Percentiles rank a stretch among this genome's conserved stretches.
phyloP scores from a whole-genome alignment of 2,113 vertebrate genomes.

The Bufo gargarizans region DNA sequence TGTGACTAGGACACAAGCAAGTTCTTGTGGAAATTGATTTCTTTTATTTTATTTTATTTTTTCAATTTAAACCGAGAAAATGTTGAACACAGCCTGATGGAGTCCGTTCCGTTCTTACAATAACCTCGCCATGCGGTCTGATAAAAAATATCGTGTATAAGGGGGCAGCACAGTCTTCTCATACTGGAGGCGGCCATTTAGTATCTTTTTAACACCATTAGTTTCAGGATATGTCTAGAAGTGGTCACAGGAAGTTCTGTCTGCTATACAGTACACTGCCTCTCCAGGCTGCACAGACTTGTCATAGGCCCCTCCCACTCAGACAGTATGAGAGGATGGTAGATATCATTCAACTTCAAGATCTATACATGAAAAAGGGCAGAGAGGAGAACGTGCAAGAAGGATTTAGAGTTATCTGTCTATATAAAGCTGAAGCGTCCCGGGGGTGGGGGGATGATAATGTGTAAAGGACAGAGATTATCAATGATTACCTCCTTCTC shows the following conservation, averaged over 20 bases:
- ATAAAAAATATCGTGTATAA: background rate
- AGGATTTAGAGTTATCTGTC: background rate
- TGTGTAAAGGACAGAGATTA: too few relatives aligned
- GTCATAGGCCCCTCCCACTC: background rate
- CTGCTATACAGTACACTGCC: background rate
- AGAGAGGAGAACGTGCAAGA: background rate
- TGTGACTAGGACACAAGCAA: conserved; percentile 63
- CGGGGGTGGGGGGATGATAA: too few relatives aligned
- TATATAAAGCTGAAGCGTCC: too few relatives aligned
- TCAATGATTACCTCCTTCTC: too few relatives aligned
- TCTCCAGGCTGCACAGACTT: conserved; percentile 5
- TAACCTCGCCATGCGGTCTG: background rate
- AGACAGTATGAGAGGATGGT: background rate
- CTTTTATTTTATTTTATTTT: background rate
- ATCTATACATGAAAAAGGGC: background rate
- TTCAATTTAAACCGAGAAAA: background rate
- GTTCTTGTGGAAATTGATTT: conserved; percentile 7
- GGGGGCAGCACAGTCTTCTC: background rate
- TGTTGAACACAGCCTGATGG: conserved; percentile 8
- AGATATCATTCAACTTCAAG: background rate
- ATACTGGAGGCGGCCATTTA: background rate
- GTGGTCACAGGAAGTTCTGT: background rate
- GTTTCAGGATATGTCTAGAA: background rate
- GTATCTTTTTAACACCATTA: background rate
- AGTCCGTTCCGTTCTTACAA: background rate